phyloP scores from a whole-genome alignment of 2,888 invertebrate species.

The Muschampia plurimacula region DNA sequence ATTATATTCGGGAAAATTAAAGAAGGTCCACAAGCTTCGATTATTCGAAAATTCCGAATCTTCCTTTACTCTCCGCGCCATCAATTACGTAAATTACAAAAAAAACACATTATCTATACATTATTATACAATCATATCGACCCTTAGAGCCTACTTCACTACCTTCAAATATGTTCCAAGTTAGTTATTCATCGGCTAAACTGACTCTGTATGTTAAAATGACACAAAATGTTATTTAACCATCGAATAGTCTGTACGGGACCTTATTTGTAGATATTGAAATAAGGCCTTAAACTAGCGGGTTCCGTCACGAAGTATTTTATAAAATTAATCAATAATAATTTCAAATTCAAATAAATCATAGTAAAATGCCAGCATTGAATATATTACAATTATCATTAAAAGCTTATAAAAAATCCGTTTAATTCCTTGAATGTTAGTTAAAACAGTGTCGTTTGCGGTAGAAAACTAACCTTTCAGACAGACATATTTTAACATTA shows the following conservation, averaged over 20 bases:
- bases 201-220: too few relatives aligned
- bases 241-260: too few relatives aligned
- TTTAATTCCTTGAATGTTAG: constrained; percentile 16
- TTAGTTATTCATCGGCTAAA: too few relatives aligned
- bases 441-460: background rate
- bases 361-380: constrained; percentile 29
- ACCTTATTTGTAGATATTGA: too few relatives aligned
- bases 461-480: background rate
- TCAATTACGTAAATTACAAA: background rate
- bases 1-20: background rate
- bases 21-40: background rate
- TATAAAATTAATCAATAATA: background rate
- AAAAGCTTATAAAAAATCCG: constrained; percentile 5
- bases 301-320: background rate
- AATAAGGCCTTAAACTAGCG: background rate
- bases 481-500: too few relatives aligned
- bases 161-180: too few relatives aligned
- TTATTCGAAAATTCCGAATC: background rate
- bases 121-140: constrained; percentile 38
- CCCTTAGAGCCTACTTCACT: background rate
- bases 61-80: background rate
- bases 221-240: too few relatives aligned
- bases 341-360: constrained; percentile 3
- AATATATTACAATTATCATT: constrained; percentile 17
- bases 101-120: constrained; percentile 24